These are phyloP conservation scores for Paramormyrops hopkinsi DNA, from an alignment of 2,797 vertebrate species.

Conservation along the genomic window DNA sequence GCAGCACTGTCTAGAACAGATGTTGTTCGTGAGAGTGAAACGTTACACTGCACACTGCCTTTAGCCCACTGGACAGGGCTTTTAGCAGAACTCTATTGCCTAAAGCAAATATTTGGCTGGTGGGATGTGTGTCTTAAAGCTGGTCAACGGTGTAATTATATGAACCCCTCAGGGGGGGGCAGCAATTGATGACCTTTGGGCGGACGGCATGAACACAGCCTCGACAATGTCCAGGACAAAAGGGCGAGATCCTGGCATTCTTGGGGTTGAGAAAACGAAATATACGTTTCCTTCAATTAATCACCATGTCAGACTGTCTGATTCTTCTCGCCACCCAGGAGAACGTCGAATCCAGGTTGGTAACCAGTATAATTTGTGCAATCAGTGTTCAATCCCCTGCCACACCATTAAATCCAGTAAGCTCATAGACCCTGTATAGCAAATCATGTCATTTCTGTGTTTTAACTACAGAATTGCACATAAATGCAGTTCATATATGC, in stretches of 20 bases:
- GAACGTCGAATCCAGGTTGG: not conserved
- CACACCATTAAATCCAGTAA: not conserved
- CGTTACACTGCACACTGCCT: not conserved
- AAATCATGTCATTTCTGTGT: not conserved
- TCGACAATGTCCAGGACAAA: not conserved
- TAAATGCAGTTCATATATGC: not conserved
- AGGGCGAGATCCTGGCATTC: not conserved
- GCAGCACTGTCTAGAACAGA: not conserved
- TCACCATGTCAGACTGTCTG: not conserved
- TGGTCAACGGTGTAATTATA: not conserved
- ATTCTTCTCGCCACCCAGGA: not conserved
- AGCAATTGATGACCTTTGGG: not conserved
- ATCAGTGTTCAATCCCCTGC: not conserved
- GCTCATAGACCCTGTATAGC: not conserved
- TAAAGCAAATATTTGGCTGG: constrained; percentile 17
- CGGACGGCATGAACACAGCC: not conserved
- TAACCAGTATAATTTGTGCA: not conserved
- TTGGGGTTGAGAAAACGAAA: not conserved
- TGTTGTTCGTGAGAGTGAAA: not conserved
- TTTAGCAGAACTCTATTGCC: constrained; percentile 2
- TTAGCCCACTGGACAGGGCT: not conserved
- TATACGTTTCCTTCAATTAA: not conserved
- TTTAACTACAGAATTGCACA: not conserved
- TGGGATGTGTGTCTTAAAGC: constrained; percentile 13
- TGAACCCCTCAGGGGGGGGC: not conserved